Base-by-base conservation (phyloP, 2,888 invertebrate genomes). In the Aphelenchoides bicaudatus region DNA sequence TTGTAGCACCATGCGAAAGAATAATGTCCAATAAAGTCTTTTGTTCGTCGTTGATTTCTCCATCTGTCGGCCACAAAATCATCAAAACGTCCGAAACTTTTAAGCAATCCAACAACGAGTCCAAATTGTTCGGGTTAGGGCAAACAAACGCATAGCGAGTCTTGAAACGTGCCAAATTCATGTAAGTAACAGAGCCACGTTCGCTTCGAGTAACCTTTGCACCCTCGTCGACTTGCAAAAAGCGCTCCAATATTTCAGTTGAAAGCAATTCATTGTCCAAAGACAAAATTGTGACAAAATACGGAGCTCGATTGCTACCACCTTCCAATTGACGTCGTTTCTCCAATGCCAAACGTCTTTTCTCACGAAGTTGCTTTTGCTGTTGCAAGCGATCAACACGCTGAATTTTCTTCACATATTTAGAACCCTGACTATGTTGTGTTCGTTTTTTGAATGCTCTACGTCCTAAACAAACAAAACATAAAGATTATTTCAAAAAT, bases 11-110 rank as follows among this genome's bases (percentile, higher is more conserved):
- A 30, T 75, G 72, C 3, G 75, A 71, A 37, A 72, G 63, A 38
- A 71, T 55, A 10, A 69, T 63, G 6, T 66, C 68, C 50, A 75
- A 19, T 10, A 75, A 56, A 19, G 69, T 62, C 47, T 67, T 65
- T 25, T 74, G 66, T 65, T 63, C 67, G 25, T 65, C 61, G 16
- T 63, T 53, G 25, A 62, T n/a, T 25, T 59, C 53, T n/a, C 38
- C 56, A 39, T 59, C 53, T 3, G 46, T 28, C n/a, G 82, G 80
- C 59, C 88, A 84, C 6, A 92, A 80, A 78, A 90, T 86, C 2
- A 94, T 76, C 1, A 89, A 85, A 1, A 88, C 88, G 78, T 92
- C 91, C 25, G 90, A 87, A 4, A 91, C 86, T 65, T 82, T 69
- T 34, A 76, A 53, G 5, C 67, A 65, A 51, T 78, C 75, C 10